Conservation (phyloP, 2,797 vertebrate species). For the Tapirus indicus region DNA sequence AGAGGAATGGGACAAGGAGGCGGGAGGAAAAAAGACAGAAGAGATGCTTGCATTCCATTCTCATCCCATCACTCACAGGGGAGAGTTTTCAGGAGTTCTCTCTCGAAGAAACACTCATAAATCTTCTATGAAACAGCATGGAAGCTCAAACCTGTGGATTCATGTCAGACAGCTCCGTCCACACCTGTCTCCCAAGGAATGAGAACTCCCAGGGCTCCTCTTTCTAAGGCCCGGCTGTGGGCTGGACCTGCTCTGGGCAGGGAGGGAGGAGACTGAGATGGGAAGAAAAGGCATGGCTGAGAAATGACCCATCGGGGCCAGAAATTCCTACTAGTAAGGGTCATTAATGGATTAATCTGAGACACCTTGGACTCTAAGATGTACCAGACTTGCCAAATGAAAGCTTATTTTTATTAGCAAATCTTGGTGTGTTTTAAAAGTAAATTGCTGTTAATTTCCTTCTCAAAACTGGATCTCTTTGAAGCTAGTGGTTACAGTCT, state of each 20-base stretch:
- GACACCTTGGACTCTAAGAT: neutral
- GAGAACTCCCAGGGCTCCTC: neutral
- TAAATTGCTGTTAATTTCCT: neutral
- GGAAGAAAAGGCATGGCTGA: neutral
- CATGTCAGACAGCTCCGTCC: neutral
- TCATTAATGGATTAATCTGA: neutral
- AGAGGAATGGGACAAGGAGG: neutral
- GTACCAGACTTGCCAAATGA: neutral
- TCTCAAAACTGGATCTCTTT: neutral
- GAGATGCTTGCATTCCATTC: neutral
- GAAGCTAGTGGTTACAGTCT: neutral
- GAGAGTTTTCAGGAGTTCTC: neutral
- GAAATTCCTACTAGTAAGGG: neutral
- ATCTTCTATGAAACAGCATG: neutral
- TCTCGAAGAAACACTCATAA: slow-evolving; percentile 43
- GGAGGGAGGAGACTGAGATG: neutral
- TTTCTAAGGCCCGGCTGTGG: neutral
- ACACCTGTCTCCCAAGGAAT: neutral
- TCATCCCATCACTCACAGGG: neutral
- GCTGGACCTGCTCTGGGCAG: neutral
- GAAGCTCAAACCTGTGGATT: neutral
- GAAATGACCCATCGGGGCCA: neutral
- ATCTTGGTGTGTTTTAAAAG: neutral
- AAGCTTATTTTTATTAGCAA: neutral
- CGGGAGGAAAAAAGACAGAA: neutral